Base-by-base conservation (phyloP, 2,113 vertebrate species). In the Machaerirhynchus nigripectus region DNA sequence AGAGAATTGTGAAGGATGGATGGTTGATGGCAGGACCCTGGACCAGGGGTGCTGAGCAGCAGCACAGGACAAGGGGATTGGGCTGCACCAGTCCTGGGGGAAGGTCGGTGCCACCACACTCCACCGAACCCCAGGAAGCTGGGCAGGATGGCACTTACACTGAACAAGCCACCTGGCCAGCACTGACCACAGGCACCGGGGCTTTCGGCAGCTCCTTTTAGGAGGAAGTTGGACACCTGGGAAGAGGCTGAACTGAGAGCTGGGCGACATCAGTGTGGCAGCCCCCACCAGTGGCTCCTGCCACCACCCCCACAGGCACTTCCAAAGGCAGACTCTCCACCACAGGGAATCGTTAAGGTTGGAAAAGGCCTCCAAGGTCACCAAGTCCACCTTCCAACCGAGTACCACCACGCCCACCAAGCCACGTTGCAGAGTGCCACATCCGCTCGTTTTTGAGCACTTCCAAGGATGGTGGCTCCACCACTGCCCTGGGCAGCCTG, bases 11-110 rank as follows among this genome's bases (percentile, higher is more conserved):
- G 46, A 19, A n/a, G 26, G n/a, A 31, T 22, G 13, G 30, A 4
- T 0, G 2, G 61, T 1, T 0, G 3, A n/a, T 13, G 17, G 37
- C 18, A n/a, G 52, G 75, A 35, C 9, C 11, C 44, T 1, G 2
- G 42, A 21, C 2, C 19, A 44, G 39, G 17, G 49, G 46, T 42
- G 47, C 53, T 31, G 16, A 59, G 47, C 59, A 57, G 68, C 27
- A 57, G 42, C 56, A 55, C 16, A 23, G 64, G 55, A 74, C 10
- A 26, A 67, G 39, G 21, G 2, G 2, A 11, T 3, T 0, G 1
- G 14, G 26, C 28, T 61, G 31, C 50, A 53, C 5, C 26, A 30
- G 28, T 6, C 59, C 40, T 7, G 2, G 9, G 24, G 46, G 22
- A 53, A 64, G 46, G 40, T 35, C 59, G 18, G 23, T 26, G 27